phyloP scores from a whole-genome alignment of 2,888 invertebrate genomes.

The Sussaba pulchella region DNA sequence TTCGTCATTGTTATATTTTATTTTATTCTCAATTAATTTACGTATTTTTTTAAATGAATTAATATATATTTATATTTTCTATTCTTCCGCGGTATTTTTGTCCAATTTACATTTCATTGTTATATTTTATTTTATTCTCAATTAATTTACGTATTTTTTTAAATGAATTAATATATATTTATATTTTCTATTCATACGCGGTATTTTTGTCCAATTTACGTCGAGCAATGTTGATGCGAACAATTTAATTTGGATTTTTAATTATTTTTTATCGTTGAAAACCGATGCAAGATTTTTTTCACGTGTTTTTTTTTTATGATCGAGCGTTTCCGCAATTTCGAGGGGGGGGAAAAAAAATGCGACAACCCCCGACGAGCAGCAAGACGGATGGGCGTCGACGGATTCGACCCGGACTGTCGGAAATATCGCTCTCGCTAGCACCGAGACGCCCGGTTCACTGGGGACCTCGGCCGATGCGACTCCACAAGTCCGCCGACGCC shows the following conservation, averaged over 20 bases:
- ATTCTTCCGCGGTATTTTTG: background rate
- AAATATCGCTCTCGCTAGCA: constrained; percentile 70
- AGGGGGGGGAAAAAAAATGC: constrained; percentile 11
- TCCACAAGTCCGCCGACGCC: constrained; percentile 59
- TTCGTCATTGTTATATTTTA: no score
- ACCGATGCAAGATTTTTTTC: background rate
- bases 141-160: no score
- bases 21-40: no score
- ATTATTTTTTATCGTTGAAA: background rate
- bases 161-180: no score
- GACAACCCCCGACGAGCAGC: constrained; percentile 14
- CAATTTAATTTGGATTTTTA: background rate
- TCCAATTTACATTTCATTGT: background rate
- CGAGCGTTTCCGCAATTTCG: background rate
- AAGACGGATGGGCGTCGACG: constrained; percentile 44
- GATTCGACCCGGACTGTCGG: constrained; percentile 49
- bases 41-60: no score
- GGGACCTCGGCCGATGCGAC: constrained; percentile 51
- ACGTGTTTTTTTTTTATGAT: constrained; percentile 1
- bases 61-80: no score
- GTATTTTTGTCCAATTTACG: background rate
- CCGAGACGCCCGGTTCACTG: constrained; percentile 78
- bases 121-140: no score
- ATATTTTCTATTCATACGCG: no score
- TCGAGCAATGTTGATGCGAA: background rate